Percentiles rank a stretch among this genome's conserved stretches.
Evolutionary conservation across 2,888 invertebrate genomes (phyloP).

Genomic region (Plebejus anna): DNA sequence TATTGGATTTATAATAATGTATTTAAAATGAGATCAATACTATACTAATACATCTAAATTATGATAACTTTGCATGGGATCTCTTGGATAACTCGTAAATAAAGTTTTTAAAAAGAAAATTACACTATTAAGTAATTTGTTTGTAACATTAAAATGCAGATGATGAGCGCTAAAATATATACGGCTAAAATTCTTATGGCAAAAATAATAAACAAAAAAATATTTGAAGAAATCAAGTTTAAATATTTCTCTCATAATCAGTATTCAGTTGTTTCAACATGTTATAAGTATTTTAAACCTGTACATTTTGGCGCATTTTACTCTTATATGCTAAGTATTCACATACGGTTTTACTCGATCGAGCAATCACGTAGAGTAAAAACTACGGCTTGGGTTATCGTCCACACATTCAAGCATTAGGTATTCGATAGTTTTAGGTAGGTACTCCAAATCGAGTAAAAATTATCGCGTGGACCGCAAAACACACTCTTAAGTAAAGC

Average conservation of each 20-base stretch:
- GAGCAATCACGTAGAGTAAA: no score
- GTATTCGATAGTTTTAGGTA: no score
- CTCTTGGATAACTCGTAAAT: background rate
- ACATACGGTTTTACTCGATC: no score
- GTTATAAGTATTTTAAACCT: background rate
- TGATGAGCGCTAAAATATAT: background rate
- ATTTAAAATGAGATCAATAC: conserved; percentile 11
- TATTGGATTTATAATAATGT: background rate
- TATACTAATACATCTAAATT: background rate
- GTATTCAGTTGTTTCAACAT: background rate
- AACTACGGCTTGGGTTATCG: no score
- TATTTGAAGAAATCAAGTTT: background rate
- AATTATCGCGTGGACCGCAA: no score
- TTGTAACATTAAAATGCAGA: background rate
- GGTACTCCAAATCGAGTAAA: no score
- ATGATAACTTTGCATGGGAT: background rate
- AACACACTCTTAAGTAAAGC: no score
- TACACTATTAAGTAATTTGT: background rate
- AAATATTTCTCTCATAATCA: background rate
- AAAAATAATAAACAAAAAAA: background rate
- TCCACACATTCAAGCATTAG: no score
- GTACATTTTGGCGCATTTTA: background rate
- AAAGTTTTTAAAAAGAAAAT: background rate
- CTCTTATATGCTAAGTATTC: no score
- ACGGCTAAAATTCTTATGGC: background rate